Conservation (phyloP, 2,797 vertebrate genomes). For the Syngnathus acus region DNA sequence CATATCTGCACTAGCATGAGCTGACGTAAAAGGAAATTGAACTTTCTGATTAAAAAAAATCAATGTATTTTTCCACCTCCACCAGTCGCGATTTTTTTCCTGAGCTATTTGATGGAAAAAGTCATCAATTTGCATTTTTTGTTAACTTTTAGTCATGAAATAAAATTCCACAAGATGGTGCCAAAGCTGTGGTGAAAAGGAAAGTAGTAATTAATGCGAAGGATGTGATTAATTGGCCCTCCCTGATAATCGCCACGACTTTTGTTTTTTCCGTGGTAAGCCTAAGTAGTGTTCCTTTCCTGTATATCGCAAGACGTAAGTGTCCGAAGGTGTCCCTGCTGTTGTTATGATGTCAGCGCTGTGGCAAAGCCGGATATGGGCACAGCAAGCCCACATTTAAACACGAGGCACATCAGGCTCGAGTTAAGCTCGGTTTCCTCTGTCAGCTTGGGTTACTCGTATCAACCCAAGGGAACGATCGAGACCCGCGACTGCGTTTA, state of each 20-base stretch:
- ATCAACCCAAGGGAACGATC: conserved; percentile 32
- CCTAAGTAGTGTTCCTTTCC: background rate
- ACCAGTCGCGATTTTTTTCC: background rate
- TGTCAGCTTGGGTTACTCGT: conserved; percentile 49
- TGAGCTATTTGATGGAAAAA: background rate
- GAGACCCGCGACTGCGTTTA: too few species aligned
- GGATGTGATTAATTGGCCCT: background rate
- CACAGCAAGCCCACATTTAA: conserved; percentile 52
- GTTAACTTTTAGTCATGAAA: background rate
- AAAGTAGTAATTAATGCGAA: background rate
- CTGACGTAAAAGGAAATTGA: too few species aligned
- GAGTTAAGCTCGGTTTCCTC: conserved; percentile 49
- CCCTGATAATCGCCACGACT: background rate
- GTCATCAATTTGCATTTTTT: background rate
- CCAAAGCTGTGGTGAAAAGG: background rate
- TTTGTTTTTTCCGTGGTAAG: too few species aligned
- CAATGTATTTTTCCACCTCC: too few species aligned
- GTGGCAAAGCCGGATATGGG: conserved; percentile 56
- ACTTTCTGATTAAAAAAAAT: background rate
- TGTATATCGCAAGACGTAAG: background rate
- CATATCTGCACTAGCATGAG: background rate
- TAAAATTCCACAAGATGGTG: background rate
- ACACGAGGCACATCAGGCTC: conserved; percentile 49
- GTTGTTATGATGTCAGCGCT: conserved; percentile 21
- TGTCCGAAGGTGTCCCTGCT: conserved; percentile 5